A percentile compares a stretch with the other conserved stretches of the same genome.
phyloP scores from a whole-genome alignment of 2,113 vertebrate species.

The Recurvirostra avosetta region DNA sequence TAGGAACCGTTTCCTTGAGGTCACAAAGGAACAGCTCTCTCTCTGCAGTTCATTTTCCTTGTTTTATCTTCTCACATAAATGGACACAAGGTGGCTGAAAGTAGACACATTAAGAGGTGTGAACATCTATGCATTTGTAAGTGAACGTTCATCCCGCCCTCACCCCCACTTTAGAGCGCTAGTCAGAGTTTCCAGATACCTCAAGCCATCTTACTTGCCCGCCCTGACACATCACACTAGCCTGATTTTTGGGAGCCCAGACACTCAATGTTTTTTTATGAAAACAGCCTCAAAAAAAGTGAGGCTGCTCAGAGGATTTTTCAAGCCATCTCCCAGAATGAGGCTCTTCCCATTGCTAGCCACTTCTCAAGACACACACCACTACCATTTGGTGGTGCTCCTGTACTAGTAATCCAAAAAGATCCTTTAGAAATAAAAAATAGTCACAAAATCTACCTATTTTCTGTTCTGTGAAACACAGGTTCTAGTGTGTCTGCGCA shows the following conservation, averaged over 20 bases:
- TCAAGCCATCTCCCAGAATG: not conserved
- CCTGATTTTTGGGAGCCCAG: not conserved
- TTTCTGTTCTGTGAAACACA: not conserved
- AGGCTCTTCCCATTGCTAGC: not conserved
- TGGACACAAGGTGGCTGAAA: not conserved
- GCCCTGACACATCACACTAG: not conserved
- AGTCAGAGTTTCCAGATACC: not conserved
- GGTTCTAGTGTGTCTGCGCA: not conserved
- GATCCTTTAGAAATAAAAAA: not conserved
- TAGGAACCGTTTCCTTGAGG: not conserved
- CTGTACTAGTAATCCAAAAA: not conserved
- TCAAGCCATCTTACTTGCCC: not conserved
- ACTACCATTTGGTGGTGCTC: not conserved
- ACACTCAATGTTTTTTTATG: not conserved
- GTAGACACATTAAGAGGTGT: rapidly evolving
- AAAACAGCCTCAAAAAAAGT: not conserved
- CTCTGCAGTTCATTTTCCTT: not conserved
- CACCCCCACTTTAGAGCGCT: not conserved
- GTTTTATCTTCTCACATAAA: not conserved
- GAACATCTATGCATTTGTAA: not conserved
- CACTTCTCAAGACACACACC: not conserved
- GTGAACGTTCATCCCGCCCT: not conserved
- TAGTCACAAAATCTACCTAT: not conserved
- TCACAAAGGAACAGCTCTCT: not conserved
- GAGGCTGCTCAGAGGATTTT: not conserved